A percentile compares a stretch with the other conserved stretches of the same genome.
Evolutionary conservation across 2,888 invertebrate species (phyloP).

Genomic region (Pteria penguin): DNA sequence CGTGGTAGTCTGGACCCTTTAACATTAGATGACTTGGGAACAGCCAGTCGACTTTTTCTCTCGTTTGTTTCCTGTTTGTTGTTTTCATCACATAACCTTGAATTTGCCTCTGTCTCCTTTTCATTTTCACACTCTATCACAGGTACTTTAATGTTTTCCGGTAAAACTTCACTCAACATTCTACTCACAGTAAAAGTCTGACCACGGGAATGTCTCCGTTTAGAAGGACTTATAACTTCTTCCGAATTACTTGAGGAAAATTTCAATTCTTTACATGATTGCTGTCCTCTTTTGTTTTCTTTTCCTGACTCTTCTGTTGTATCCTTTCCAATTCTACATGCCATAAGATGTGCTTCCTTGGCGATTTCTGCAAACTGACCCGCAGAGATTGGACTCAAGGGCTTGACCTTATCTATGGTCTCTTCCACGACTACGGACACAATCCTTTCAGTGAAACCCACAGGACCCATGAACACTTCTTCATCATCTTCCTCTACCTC

Average conservation of each 20-base stretch:
- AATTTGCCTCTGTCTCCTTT: neutral
- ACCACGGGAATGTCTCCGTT: conserved; percentile 45
- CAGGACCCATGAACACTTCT: conserved; percentile 68
- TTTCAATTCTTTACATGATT: neutral
- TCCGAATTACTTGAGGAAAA: neutral
- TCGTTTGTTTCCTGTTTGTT: neutral
- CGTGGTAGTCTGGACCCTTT: conserved; percentile 8
- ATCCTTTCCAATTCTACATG: conserved; percentile 47
- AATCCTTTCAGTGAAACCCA: conserved; percentile 64
- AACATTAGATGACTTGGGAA: conserved; percentile 12
- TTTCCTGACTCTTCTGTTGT: conserved; percentile 17
- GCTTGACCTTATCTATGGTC: conserved; percentile 44
- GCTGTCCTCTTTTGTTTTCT: neutral
- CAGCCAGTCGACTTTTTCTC: neutral
- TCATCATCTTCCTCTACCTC: conserved; percentile 57
- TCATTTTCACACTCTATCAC: conserved; percentile 42
- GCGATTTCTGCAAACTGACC: conserved; percentile 62
- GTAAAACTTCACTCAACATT: conserved; percentile 44
- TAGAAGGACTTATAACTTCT: conserved; percentile 31
- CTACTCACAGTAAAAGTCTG: conserved; percentile 52
- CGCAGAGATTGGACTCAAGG: conserved; percentile 59
- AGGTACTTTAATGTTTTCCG: conserved; percentile 51
- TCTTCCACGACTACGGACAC: conserved; percentile 52
- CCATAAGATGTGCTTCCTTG: conserved; percentile 63
- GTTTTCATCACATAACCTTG: neutral